These are phyloP conservation scores for Gallinago nigripennis DNA, from an alignment of 2,797 vertebrate genomes.

Conservation along the genomic window DNA sequence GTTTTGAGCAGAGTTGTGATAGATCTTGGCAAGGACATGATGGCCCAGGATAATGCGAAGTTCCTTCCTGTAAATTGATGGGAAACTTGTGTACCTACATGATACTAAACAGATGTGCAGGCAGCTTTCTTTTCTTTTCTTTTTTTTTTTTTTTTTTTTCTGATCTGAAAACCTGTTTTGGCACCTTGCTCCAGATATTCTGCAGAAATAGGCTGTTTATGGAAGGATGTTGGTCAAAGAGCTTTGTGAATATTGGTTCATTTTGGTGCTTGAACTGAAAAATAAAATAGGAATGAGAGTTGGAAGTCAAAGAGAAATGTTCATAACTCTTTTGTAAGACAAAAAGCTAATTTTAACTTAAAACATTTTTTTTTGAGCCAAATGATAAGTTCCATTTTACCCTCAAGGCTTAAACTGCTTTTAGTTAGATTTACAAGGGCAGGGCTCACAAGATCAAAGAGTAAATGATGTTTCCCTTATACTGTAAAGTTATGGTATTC, in stretches of 20 bases:
- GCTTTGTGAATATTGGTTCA: background rate
- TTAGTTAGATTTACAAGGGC: background rate
- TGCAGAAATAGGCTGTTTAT: background rate
- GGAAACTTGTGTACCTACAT: background rate
- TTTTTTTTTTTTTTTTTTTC: too few relatives aligned
- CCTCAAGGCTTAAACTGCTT: background rate
- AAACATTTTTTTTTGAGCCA: background rate
- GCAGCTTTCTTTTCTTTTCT: background rate
- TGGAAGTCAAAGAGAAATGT: background rate
- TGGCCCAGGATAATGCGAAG: background rate
- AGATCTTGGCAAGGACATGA: background rate
- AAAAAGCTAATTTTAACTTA: background rate
- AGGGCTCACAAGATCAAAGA: background rate
- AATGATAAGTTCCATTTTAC: background rate
- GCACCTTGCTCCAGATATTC: background rate
- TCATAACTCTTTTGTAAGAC: background rate
- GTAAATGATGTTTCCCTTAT: background rate
- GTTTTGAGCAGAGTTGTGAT: background rate
- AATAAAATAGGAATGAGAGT: background rate
- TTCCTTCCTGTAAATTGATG: background rate
- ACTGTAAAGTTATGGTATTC: background rate
- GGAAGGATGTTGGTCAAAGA: background rate
- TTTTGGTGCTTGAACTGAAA: background rate
- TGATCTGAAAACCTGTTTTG: background rate
- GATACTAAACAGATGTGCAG: background rate